Evolutionary conservation across 2,888 invertebrate species (phyloP).

Genomic region (Lapara coniferarum): DNA sequence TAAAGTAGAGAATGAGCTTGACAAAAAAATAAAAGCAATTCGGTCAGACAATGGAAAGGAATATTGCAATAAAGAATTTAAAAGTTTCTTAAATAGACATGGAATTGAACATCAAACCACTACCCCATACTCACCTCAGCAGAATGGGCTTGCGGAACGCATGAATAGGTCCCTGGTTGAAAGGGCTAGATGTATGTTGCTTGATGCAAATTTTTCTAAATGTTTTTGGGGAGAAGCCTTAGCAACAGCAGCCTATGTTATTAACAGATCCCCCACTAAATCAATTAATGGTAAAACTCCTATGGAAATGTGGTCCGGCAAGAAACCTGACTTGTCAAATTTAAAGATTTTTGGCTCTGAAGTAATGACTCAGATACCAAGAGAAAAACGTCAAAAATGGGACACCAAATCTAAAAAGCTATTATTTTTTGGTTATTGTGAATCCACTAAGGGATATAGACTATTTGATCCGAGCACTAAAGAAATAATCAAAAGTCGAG

Average conservation of each 20-base stretch:
- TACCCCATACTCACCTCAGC: background rate
- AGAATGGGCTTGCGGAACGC: background rate
- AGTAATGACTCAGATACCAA: background rate
- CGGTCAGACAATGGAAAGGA: conserved; percentile 32
- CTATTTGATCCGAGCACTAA: background rate
- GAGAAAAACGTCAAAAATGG: too few species aligned
- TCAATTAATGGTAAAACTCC: background rate
- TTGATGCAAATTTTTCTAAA: conserved; percentile 23
- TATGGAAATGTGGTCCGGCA: background rate
- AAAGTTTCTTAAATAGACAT: background rate
- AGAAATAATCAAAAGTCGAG: background rate
- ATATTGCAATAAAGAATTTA: conserved; percentile 28
- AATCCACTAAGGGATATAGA: background rate
- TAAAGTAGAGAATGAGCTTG: conserved; percentile 32
- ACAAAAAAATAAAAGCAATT: conserved; percentile 28
- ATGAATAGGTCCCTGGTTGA: conserved; percentile 14
- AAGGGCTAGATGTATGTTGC: conserved; percentile 9
- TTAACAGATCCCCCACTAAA: conserved; percentile 13
- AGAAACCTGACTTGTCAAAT: background rate
- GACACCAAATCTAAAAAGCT: background rate
- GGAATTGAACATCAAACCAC: background rate
- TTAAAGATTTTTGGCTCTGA: background rate
- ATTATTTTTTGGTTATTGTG: background rate
- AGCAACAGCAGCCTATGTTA: conserved; percentile 24
- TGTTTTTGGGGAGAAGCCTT: conserved; percentile 24